phyloP scores from a whole-genome alignment of 2,113 vertebrate genomes.

The Oxyruncus cristatus region DNA sequence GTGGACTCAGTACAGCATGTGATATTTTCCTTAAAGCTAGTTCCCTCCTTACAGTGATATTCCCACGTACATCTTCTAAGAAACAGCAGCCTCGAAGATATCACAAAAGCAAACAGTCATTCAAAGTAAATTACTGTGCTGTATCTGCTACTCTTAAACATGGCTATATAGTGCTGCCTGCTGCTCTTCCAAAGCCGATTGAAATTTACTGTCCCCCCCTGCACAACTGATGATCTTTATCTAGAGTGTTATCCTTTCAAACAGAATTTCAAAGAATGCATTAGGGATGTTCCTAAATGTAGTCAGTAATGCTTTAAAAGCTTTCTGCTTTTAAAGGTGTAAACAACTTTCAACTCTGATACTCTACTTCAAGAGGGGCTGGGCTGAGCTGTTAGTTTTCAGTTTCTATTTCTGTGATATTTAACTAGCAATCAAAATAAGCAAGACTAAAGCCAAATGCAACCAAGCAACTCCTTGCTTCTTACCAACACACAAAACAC shows the following conservation, averaged over 20 bases:
- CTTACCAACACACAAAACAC: not conserved
- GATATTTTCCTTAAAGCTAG: not conserved
- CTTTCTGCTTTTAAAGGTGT: not conserved
- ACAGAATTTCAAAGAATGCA: not conserved
- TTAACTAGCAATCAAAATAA: not conserved
- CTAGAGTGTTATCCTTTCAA: not conserved
- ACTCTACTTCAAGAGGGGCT: not conserved
- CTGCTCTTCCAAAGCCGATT: not conserved
- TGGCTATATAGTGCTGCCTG: not conserved
- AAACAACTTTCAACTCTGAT: not conserved
- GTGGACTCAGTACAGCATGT: not conserved
- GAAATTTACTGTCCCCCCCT: not conserved
- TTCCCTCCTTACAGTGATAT: not conserved
- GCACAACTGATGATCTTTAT: not conserved
- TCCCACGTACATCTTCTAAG: not conserved
- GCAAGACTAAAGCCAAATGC: not conserved
- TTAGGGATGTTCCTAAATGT: not conserved
- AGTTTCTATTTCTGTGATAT: not conserved
- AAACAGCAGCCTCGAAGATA: not conserved
- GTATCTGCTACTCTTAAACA: not conserved
- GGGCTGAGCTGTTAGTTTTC: not conserved
- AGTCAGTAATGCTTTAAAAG: not conserved
- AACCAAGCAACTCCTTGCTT: not conserved
- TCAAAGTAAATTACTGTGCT: not conserved
- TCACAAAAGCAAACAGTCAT: not conserved